A percentile compares a stretch with the other conserved stretches of the same genome.
phyloP scores from a whole-genome alignment of 1,140 invertebrate species.

The Tetragnatha versicolor region DNA sequence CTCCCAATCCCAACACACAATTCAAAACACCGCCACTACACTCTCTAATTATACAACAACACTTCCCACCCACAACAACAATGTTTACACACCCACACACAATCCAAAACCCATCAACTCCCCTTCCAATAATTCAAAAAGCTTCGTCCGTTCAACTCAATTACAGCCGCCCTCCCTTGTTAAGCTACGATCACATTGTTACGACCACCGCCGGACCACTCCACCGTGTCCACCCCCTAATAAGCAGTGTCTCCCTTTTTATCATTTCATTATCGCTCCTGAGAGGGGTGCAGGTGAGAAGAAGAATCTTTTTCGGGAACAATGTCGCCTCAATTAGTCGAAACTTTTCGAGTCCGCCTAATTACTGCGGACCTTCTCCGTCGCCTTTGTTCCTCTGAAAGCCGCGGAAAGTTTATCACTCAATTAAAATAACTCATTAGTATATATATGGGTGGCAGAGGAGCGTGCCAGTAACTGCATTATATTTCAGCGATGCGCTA shows the following conservation, averaged over 20 bases:
- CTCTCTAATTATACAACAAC: too few species aligned
- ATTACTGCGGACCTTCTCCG: constrained; percentile 35
- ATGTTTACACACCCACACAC: neutral
- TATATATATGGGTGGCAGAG: constrained; percentile 40
- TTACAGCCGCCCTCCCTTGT: neutral
- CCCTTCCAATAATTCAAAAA: constrained; percentile 1
- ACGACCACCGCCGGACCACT: too few species aligned
- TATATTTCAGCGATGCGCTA: constrained; percentile 52
- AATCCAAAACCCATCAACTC: neutral
- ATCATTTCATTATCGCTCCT: constrained; percentile 51
- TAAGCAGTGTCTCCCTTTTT: constrained; percentile 53
- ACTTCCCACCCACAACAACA: too few species aligned
- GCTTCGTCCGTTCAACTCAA: constrained; percentile 3
- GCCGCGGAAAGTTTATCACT: constrained; percentile 42
- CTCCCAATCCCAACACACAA: too few species aligned
- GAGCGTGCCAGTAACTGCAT: constrained; percentile 45
- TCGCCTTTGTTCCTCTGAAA: constrained; percentile 29
- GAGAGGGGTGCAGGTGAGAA: neutral
- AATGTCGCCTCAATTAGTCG: constrained; percentile 35
- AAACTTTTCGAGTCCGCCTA: constrained; percentile 47
- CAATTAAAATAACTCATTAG: constrained; percentile 56
- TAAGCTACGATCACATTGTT: too few species aligned
- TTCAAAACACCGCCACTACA: too few species aligned
- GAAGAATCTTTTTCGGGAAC: neutral
- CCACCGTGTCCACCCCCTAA: too few species aligned